Conservation (phyloP, 1,140 invertebrate species). For the Tribolium castaneum region DNA sequence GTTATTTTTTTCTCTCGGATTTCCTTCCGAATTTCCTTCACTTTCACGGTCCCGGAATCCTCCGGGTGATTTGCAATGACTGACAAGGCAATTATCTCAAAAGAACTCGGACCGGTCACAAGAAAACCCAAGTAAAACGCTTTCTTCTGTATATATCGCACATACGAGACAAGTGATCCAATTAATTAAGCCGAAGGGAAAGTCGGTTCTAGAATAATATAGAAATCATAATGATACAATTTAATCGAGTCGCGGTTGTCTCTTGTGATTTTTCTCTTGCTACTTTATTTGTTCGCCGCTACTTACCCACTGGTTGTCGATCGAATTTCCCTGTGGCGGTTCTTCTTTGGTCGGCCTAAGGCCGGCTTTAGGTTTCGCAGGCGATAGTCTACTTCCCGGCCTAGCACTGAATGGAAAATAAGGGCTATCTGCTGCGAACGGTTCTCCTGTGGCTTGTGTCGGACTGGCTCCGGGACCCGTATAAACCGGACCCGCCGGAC, state of each 20-base stretch:
- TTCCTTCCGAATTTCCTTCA: constrained; percentile 5
- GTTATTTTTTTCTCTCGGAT: constrained; percentile 13
- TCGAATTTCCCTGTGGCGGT: constrained; percentile 53
- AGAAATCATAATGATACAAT: not conserved
- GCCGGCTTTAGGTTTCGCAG: constrained; percentile 59
- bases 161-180: not conserved
- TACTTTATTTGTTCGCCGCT: not conserved
- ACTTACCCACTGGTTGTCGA: constrained; percentile 63
- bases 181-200: not conserved
- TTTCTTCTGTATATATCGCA: not conserved
- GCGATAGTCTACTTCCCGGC: constrained; percentile 57
- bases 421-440: constrained; percentile 61
- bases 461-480: constrained; percentile 61
- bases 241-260: not conserved
- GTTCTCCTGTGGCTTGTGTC: constrained; percentile 60
- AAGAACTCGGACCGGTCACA: not conserved
- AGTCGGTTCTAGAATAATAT: constrained; percentile 6
- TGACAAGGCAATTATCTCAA: constrained; percentile 39
- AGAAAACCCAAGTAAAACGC: not conserved
- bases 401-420: constrained; percentile 63
- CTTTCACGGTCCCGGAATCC: constrained; percentile 16
- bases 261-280: not conserved
- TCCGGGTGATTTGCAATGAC: constrained; percentile 36
- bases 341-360: constrained; percentile 56
- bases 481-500: constrained; percentile 62